Conservation (phyloP, 2,888 invertebrate genomes). For the Hesperia comma region DNA sequence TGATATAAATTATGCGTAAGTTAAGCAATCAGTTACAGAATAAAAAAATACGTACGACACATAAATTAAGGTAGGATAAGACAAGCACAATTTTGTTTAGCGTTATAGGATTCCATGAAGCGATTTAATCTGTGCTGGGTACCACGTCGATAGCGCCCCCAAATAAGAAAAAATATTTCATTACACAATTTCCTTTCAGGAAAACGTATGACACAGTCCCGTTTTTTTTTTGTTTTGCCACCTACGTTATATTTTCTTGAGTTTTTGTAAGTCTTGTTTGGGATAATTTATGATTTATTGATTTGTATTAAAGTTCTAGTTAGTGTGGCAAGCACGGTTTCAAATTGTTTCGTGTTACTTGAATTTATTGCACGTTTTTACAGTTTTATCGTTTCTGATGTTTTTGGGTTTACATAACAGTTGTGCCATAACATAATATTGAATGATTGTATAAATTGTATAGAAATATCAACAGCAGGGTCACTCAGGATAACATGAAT, state of each 20-base stretch:
- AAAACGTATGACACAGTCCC: too few species aligned
- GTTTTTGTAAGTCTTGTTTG: too few species aligned
- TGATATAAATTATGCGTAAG: not conserved
- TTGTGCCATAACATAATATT: constrained; percentile 20
- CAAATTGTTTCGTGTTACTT: not conserved
- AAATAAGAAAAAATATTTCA: too few species aligned
- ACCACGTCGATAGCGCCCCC: too few species aligned
- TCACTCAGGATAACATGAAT: constrained; percentile 39
- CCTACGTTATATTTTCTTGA: too few species aligned
- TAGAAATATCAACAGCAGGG: constrained; percentile 49
- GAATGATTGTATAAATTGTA: constrained; percentile 6
- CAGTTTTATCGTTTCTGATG: not conserved
- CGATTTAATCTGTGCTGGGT: too few species aligned
- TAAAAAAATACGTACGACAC: not conserved
- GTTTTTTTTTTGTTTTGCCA: too few species aligned
- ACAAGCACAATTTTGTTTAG: constrained; percentile 5
- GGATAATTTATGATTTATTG: too few species aligned
- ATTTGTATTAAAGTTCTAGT: too few species aligned
- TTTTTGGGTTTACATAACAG: not conserved
- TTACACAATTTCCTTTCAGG: too few species aligned
- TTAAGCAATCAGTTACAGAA: not conserved
- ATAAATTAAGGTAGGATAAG: not conserved
- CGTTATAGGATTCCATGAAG: not conserved
- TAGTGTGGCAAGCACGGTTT: not conserved
- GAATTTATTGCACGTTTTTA: not conserved